phyloP scores from a whole-genome alignment of 2,888 invertebrate species.

The Euproctis similis region DNA sequence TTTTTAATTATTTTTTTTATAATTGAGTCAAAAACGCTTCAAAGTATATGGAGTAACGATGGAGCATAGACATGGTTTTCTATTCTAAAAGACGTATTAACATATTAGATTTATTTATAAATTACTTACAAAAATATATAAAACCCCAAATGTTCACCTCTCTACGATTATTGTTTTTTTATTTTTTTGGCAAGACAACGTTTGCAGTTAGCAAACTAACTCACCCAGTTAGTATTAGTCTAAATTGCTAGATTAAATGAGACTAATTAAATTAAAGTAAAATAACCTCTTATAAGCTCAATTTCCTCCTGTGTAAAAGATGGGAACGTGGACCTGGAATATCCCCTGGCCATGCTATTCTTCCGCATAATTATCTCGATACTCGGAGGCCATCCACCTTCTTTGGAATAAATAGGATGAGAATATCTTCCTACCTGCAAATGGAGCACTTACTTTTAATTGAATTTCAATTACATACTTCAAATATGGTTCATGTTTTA shows the following conservation, averaged over 20 bases:
- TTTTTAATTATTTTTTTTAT: too few species aligned
- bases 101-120: too few species aligned
- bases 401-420: slow-evolving; percentile 38
- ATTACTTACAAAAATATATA: too few species aligned
- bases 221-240: background rate
- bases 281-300: background rate
- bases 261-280: too few species aligned
- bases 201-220: background rate
- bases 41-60: too few species aligned
- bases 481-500: too few species aligned
- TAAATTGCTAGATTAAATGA: background rate
- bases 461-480: too few species aligned
- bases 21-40: too few species aligned
- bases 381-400: slow-evolving; percentile 33
- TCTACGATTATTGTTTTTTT: too few species aligned
- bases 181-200: too few species aligned
- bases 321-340: background rate
- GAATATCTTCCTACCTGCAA: slow-evolving; percentile 19
- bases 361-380: background rate
- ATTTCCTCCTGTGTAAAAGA: background rate
- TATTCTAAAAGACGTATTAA: too few species aligned
- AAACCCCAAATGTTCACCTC: slow-evolving; percentile 3
- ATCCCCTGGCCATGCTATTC: background rate
- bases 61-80: too few species aligned
- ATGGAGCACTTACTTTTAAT: background rate